phyloP scores from a whole-genome alignment of 64 coral and sea anemone species.

The Actinia equina region DNA sequence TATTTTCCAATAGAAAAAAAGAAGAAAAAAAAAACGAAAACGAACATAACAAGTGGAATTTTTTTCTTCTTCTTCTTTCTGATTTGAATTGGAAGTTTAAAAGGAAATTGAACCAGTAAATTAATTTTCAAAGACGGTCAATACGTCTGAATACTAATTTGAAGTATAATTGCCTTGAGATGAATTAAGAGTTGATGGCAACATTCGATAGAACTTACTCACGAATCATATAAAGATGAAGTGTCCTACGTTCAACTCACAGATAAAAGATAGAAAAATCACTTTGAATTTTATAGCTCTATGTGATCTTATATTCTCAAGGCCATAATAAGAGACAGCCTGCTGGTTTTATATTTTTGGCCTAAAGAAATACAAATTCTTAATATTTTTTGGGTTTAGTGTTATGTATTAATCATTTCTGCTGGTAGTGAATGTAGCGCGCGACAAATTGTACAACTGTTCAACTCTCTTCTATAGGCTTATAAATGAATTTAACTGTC shows the following conservation, averaged over 20 bases:
- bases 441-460: not conserved
- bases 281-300: not conserved
- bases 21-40: no score
- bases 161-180: slow-evolving; percentile 4
- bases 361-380: no score
- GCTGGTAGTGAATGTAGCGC: no score
- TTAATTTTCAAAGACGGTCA: not conserved
- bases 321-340: not conserved
- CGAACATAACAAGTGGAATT: no score
- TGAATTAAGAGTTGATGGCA: no score
- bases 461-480: not conserved
- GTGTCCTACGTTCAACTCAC: not conserved
- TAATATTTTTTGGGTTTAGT: no score
- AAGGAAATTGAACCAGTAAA: not conserved
- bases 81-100: not conserved
- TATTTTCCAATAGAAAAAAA: no score
- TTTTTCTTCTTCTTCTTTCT: not conserved
- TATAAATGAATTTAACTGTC: not conserved
- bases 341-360: not conserved
- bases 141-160: not conserved
- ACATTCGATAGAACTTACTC: not conserved
- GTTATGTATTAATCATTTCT: no score
- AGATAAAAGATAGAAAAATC: not conserved
- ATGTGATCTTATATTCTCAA: not conserved
- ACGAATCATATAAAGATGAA: not conserved